Conservation (phyloP, 1,140 invertebrate species). For the Drosophila sp. region DNA sequence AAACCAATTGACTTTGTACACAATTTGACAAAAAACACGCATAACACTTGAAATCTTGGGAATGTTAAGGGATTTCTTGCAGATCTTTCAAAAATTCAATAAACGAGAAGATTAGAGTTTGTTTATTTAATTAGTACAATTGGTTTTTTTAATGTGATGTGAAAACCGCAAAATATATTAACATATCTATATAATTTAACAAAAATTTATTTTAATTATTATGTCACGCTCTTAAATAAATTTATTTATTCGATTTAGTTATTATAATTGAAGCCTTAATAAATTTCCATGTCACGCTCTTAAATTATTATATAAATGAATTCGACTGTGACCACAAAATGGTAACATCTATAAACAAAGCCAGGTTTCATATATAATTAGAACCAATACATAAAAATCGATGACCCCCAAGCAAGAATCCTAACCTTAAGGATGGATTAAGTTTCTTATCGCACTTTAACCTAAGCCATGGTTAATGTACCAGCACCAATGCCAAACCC, state of each 20-base stretch:
- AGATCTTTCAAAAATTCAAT: too few relatives aligned
- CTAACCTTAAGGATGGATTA: too few relatives aligned
- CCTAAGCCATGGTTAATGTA: slow-evolving; percentile 88
- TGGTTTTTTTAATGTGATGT: too few relatives aligned
- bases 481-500: slow-evolving; percentile 94
- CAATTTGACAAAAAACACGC: neutral
- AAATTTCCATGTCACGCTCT: slow-evolving; percentile 1
- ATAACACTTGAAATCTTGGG: too few relatives aligned
- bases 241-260: neutral
- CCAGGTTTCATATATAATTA: neutral
- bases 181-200: neutral
- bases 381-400: too few relatives aligned
- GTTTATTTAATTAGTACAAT: too few relatives aligned
- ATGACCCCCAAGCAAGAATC: too few relatives aligned
- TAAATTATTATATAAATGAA: neutral
- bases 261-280: neutral
- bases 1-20: neutral
- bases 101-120: too few relatives aligned
- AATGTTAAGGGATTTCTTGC: too few relatives aligned
- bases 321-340: neutral
- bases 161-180: too few relatives aligned
- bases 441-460: neutral
- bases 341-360: neutral
- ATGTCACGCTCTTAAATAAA: slow-evolving; percentile 1
- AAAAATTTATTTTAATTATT: neutral